Evolutionary conservation across 2,113 vertebrate species (phyloP), one percentile per base, ranked within the genome.

Genomic region (Lepus europaeus): DNA sequence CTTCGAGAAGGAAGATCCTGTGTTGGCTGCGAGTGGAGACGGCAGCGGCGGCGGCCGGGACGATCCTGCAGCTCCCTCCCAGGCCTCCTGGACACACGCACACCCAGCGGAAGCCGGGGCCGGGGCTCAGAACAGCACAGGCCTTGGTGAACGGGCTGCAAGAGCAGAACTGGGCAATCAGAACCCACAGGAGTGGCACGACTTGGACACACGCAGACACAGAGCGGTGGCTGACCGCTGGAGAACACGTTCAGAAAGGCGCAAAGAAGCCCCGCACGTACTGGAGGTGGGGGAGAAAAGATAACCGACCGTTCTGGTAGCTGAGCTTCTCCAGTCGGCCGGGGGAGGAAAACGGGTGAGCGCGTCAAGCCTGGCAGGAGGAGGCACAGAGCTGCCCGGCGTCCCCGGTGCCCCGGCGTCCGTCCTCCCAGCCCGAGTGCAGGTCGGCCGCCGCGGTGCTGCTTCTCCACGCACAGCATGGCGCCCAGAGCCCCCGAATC

Each of bases 111-210:
- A 80, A 87, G 10, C 25, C 59, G 53, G 27, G 74, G 61, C 45
- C 16, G 6, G 92, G 76, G 88, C 78, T 92, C 70, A 95, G 66
- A 93, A 93, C 36, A 74, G 19, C 87, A 53, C 29, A 77, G 72
- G 87, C 45, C 39, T 66, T 92, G 22, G 74, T 59, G 95, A 91
- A 69, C 70, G 25, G 73, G 56, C 78, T 90, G 31, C 94, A 95
- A 80, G 45, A 39, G 27, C 51, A 45, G 79, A 66, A 19, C 27
- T 0, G 68, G 20, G 93, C 95, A 94, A 83, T 73, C 63, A 94
- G 20, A 89, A 74, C 33, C 13, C 85, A 73, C 95, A 53, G n/a
- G 63, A 83, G 2, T 76, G 85, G 86, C 2, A 87, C 59, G 14
- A 68, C 11, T 89, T 93, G 64, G 39, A 45, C 7, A 7, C 45